Evolutionary conservation across 2,113 vertebrate species (phyloP).

Genomic region (Phyllostomus discolor): DNA sequence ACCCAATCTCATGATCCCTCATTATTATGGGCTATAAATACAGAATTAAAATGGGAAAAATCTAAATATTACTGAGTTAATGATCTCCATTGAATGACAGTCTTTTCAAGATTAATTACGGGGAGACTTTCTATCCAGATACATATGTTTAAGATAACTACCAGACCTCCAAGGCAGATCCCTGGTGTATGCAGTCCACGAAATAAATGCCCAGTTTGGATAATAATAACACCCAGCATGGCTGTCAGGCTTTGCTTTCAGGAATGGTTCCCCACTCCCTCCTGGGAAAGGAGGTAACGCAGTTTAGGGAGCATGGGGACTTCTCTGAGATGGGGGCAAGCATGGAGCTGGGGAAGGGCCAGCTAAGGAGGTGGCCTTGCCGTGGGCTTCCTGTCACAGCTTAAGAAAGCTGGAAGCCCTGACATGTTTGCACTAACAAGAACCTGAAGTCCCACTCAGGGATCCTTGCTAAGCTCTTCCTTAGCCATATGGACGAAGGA

Average conservation of each 20-base stretch:
- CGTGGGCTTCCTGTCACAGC: not conserved
- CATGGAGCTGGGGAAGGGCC: not conserved
- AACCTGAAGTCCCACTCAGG: not conserved
- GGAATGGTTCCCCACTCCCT: not conserved
- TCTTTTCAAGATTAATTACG: conserved; percentile 62
- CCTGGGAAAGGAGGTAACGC: not conserved
- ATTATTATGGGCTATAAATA: conserved; percentile 79
- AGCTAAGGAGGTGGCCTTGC: not conserved
- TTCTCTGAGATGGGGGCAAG: not conserved
- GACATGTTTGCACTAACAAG: not conserved
- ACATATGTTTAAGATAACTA: not conserved
- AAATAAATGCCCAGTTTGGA: not conserved
- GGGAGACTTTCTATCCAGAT: not conserved
- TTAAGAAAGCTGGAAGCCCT: not conserved
- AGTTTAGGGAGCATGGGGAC: not conserved
- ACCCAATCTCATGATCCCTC: conserved; percentile 72
- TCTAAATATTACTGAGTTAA: conserved; percentile 76
- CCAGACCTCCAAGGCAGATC: not conserved
- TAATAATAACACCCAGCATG: not conserved
- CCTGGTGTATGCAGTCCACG: not conserved
- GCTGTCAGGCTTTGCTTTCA: not conserved
- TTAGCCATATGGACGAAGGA: conserved; percentile 40
- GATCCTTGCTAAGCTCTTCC: conserved; percentile 32
- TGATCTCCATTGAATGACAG: conserved; percentile 74
- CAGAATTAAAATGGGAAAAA: conserved; percentile 75